phyloP scores from a whole-genome alignment of 2,888 invertebrate genomes.

The Augiades crinisus region DNA sequence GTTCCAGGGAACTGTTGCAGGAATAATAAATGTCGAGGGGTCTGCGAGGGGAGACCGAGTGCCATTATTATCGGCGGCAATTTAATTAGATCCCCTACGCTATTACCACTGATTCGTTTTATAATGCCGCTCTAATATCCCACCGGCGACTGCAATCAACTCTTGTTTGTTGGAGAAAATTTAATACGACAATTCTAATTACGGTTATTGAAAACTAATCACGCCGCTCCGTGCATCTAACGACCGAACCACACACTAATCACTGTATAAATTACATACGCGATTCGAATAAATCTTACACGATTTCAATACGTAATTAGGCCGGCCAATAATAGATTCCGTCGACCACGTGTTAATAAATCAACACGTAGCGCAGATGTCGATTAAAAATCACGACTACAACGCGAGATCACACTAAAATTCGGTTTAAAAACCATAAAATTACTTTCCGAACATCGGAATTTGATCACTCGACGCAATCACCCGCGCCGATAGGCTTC shows the following conservation, averaged over 20 bases:
- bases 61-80: constrained; percentile 79
- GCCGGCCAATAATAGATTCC: constrained; percentile 11
- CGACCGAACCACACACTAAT: constrained; percentile 27
- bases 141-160: constrained; percentile 43
- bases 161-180: constrained; percentile 43
- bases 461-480: constrained; percentile 72
- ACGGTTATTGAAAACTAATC: constrained; percentile 47
- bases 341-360: constrained; percentile 18
- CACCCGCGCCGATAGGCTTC: constrained; percentile 73
- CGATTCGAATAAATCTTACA: constrained; percentile 19
- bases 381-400: constrained; percentile 29
- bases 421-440: constrained; percentile 75
- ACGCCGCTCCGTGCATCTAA: constrained; percentile 24
- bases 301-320: constrained; percentile 17
- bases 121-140: constrained; percentile 70
- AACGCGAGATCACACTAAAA: constrained; percentile 46
- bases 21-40: constrained; percentile 78
- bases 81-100: constrained; percentile 79
- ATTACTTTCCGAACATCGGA: constrained; percentile 72
- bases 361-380: constrained; percentile 10
- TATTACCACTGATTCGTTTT: constrained; percentile 78
- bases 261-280: constrained; percentile 36
- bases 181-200: constrained; percentile 50
- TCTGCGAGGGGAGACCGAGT: constrained; percentile 65
- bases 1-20: constrained; percentile 55